Conservation (phyloP, 64 coral and sea anemone species). For the Anthopleura sola region DNA sequence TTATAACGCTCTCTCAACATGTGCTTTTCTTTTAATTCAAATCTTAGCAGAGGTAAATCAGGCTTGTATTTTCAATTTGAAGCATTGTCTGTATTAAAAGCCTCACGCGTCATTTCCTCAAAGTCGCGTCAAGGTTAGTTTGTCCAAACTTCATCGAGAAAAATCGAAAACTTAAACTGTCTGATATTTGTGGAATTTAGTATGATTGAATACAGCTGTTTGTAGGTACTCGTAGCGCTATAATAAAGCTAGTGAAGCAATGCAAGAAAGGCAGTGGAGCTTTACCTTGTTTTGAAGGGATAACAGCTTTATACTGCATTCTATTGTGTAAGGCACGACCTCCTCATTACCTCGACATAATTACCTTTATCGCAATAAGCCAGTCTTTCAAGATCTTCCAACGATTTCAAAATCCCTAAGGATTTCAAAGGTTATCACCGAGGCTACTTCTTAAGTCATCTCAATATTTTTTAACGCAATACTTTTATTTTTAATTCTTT, state of each 20-base stretch:
- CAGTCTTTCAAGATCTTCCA: slow-evolving; percentile 12
- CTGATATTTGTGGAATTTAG: not conserved
- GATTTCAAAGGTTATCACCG: not conserved
- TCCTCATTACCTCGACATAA: not conserved
- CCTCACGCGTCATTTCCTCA: not conserved
- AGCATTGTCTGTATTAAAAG: not conserved
- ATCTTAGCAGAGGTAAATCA: not conserved
- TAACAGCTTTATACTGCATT: not conserved
- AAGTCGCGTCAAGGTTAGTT: not conserved
- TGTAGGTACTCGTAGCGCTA: not conserved
- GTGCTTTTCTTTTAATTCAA: not conserved
- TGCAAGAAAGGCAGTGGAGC: not conserved
- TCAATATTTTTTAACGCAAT: not conserved
- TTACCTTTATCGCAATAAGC: not conserved
- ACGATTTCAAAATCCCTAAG: slow-evolving; percentile 17
- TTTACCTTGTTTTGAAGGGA: not conserved
- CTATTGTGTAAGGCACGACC: not conserved
- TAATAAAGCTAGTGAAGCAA: not conserved
- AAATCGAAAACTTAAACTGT: not conserved
- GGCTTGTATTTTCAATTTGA: not conserved
- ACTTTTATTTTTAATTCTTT: not conserved
- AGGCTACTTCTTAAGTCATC: not conserved
- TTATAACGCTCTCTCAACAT: not conserved
- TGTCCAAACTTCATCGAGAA: not conserved
- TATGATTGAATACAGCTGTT: not conserved